phyloP scores from a whole-genome alignment of 2,888 invertebrate genomes.

The Tortrix viridana region DNA sequence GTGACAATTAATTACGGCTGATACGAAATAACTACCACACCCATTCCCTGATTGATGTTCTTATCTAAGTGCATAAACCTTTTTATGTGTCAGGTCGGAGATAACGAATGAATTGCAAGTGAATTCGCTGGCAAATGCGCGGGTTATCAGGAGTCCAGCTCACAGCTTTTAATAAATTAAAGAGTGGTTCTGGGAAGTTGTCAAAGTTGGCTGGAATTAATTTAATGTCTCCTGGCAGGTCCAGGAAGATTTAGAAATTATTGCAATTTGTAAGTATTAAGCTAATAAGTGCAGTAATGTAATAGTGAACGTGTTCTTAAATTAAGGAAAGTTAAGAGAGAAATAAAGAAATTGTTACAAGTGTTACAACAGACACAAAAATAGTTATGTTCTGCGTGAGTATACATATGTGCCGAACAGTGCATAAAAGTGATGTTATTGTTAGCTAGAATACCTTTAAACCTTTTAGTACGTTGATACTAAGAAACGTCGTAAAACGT shows the following conservation, averaged over 20 bases:
- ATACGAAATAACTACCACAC: slow-evolving; percentile 16
- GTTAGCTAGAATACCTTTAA: no score
- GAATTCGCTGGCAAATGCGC: slow-evolving; percentile 8
- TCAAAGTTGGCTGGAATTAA: slow-evolving; percentile 17
- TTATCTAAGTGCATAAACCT: slow-evolving; percentile 33
- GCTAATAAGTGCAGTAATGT: neutral
- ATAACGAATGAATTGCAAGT: slow-evolving; percentile 31
- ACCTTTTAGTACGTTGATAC: no score
- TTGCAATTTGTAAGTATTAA: neutral
- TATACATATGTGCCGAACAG: no score
- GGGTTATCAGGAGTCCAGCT: neutral
- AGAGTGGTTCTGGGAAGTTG: slow-evolving; percentile 4
- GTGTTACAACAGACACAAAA: no score
- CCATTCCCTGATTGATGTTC: slow-evolving; percentile 26
- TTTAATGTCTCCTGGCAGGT: slow-evolving; percentile 13
- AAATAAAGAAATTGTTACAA: no score
- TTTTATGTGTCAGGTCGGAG: slow-evolving; percentile 30
- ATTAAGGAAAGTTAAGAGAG: no score
- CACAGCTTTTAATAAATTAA: slow-evolving; percentile 16
- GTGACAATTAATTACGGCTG: slow-evolving; percentile 12
- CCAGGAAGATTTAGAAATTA: slow-evolving; percentile 20
- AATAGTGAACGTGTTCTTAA: neutral
- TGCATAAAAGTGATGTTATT: no score
- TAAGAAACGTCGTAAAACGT: no score
- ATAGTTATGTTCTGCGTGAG: no score